phyloP scores from a whole-genome alignment of 2,797 vertebrate species.

The Delichon dasypus region DNA sequence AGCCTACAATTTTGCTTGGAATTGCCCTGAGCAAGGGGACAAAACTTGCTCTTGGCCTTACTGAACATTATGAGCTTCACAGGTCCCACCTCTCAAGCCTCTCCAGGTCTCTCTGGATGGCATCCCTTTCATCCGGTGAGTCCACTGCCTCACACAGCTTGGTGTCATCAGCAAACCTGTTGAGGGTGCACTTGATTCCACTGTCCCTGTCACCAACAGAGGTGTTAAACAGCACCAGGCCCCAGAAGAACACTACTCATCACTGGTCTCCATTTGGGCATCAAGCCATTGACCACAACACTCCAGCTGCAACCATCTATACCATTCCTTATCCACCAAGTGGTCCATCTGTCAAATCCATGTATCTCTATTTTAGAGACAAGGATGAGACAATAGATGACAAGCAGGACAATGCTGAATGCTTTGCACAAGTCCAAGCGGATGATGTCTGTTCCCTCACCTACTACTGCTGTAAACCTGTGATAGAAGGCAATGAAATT shows the following conservation, averaged over 20 bases:
- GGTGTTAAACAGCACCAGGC: neutral
- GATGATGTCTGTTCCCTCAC: neutral
- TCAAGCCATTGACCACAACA: neutral
- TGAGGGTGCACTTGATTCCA: neutral
- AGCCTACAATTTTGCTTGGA: neutral
- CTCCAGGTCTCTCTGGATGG: neutral
- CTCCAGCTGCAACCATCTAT: neutral
- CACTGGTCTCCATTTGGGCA: neutral
- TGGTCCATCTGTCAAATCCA: neutral
- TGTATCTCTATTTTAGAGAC: neutral
- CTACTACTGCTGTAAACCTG: too few relatives aligned
- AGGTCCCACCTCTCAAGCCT: neutral
- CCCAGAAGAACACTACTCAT: neutral
- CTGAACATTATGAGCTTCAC: neutral
- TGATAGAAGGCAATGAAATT: neutral
- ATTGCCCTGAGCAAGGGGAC: neutral
- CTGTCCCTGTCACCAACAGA: neutral
- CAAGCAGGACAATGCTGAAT: neutral
- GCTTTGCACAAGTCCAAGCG: neutral
- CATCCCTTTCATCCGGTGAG: neutral
- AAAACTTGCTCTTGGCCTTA: neutral
- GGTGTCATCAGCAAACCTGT: neutral
- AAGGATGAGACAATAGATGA: neutral
- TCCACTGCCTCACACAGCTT: neutral
- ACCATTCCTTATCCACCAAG: fast-evolving